Evolutionary conservation across 2,113 vertebrate genomes (phyloP).

Genomic region (Paracyprichromis sp.): DNA sequence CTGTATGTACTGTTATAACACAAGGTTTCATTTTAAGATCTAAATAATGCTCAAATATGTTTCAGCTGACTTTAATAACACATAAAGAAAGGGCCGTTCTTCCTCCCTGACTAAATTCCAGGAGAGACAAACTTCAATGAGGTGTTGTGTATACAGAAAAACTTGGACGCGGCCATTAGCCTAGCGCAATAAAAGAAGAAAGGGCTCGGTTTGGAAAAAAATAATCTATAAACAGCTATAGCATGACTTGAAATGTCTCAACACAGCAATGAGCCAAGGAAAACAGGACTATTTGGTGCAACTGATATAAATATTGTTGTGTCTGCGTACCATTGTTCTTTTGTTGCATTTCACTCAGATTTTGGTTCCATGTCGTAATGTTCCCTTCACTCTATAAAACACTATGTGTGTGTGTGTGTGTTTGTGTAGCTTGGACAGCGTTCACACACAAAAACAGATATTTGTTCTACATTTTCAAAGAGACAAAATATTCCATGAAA

Average conservation of each 20-base stretch:
- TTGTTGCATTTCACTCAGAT: neutral
- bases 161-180: neutral
- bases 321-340: slow-evolving; percentile 9
- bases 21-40: neutral
- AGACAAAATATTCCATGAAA: slow-evolving; percentile 7
- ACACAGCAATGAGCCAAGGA: neutral
- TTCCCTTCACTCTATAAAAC: slow-evolving; percentile 24
- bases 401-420: neutral
- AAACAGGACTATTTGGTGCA: neutral
- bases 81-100: neutral
- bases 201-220: neutral
- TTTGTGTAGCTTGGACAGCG: neutral
- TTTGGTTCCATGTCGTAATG: slow-evolving; percentile 13
- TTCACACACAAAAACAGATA: slow-evolving; percentile 4
- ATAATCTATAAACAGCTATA: slow-evolving; percentile 7
- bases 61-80: neutral
- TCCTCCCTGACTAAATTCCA: neutral
- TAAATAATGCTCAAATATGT: neutral
- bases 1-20: neutral
- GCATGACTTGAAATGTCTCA: neutral
- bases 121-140: slow-evolving; percentile 12
- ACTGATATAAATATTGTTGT: slow-evolving; percentile 21
- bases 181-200: slow-evolving; percentile 10
- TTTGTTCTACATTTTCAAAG: slow-evolving; percentile 6
- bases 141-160: slow-evolving; percentile 2